Evolutionary conservation across 2,113 vertebrate genomes (phyloP), one percentile per base, ranked within the genome.

Genomic region (Lipophrys pholis): DNA sequence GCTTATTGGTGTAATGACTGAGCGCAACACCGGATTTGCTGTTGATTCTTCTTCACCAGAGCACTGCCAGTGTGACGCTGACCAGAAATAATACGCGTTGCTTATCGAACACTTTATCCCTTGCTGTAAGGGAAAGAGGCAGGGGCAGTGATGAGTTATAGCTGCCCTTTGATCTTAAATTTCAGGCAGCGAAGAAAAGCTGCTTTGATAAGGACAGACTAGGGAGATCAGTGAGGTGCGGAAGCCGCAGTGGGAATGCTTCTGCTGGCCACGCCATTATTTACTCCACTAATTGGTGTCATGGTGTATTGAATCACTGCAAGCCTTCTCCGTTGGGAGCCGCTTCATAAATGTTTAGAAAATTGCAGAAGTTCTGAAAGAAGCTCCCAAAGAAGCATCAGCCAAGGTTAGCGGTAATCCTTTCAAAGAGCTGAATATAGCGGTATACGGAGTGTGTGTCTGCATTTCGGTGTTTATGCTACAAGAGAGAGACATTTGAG

Each of bases 261-360:
- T 69, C 62, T 48, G 35, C 58, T 35, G 69, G 38, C 48, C 16
- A 3, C 2, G 51, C 66, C 73, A 58, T 91, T 90, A 84, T 90
- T 90, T 87, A 86, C 69, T 59, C 59, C 55, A 5, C 78, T 91
- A 90, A 91, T 91, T 90, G 86, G 83, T 85, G 86, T 83, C 80
- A 67, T 11, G 68, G 75, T 48, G 77, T 76, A 77, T 87, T 83
- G 86, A 85, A 70, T 83, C 57, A 38, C 45, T 21, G 41, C 69
- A 52, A 7, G 57, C 54, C 50, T 11, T 65, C 51, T 61, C 72
- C 63, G 6, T 8, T 15, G 67, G 81, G 73, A 84, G 42, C 50
- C 6, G 1, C 50, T 59, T 53, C 42, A 74, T n/a, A 68, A 56
- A 63, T 59, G 46, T 65, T 72, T 11, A 30, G 8, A 58, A 65